Conservation (phyloP, 2,888 invertebrate genomes). For the Dasysyrphus tricinctus region DNA sequence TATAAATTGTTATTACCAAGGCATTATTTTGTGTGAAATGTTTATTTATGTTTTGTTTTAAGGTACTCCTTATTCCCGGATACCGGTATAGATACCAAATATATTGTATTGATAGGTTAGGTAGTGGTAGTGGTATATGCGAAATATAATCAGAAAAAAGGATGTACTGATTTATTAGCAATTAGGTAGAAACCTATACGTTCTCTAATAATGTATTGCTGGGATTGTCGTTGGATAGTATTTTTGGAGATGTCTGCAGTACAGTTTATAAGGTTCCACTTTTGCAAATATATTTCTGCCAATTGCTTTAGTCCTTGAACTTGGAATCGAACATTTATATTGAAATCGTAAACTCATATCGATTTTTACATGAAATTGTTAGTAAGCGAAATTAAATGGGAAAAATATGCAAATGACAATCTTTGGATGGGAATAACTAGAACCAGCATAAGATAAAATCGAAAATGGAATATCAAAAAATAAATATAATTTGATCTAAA, state of each 20-base stretch:
- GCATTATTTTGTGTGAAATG: conserved; percentile 72
- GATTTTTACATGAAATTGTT: background rate
- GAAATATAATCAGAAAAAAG: conserved; percentile 31
- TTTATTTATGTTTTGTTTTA: conserved; percentile 69
- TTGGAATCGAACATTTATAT: conserved; percentile 3
- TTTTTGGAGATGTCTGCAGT: background rate
- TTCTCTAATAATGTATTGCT: conserved; percentile 24
- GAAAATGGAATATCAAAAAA: no score
- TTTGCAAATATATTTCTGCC: background rate
- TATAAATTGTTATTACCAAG: conserved; percentile 74
- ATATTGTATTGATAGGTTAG: background rate
- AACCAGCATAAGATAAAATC: no score
- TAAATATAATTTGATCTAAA: no score
- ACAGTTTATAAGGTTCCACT: background rate
- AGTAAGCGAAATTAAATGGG: background rate
- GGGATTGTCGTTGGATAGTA: conserved; percentile 26
- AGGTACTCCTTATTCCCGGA: conserved; percentile 21
- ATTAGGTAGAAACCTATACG: conserved; percentile 41
- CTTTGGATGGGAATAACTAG: background rate
- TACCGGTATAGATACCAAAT: background rate
- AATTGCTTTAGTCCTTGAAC: conserved; percentile 24
- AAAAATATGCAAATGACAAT: background rate
- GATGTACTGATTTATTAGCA: conserved; percentile 65
- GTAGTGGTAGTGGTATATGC: no score
- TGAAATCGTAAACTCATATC: background rate